A percentile compares a stretch with the other conserved stretches of the same genome.
Conservation (phyloP, 1,140 invertebrate species). For the Heliconius nattereri region DNA sequence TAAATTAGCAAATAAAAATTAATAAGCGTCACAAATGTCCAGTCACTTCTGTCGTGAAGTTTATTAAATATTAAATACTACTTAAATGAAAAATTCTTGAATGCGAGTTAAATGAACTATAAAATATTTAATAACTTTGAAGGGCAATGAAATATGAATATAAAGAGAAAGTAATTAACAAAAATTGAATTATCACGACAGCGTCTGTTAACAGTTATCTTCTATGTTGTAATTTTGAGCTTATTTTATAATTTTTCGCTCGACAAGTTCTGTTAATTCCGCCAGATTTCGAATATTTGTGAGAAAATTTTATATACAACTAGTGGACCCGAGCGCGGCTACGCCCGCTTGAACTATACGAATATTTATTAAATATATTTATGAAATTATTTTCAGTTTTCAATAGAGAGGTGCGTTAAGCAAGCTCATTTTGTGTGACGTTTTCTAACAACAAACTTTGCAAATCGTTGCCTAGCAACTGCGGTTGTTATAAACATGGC, state of each 20-base stretch:
- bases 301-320: background rate
- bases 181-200: background rate
- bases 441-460: too few species aligned
- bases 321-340: too few species aligned
- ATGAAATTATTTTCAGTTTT: too few species aligned
- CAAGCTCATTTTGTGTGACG: too few species aligned
- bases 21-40: background rate
- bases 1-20: conserved; percentile 2
- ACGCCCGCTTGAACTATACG: too few species aligned
- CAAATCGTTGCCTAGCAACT: too few species aligned
- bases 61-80: background rate
- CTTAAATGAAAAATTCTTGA: background rate
- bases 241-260: background rate
- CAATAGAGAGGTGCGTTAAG: too few species aligned
- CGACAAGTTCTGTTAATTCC: background rate
- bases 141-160: background rate
- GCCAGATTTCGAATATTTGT: background rate
- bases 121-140: conserved; percentile 3
- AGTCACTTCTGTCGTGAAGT: background rate
- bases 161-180: conserved; percentile 11
- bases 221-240: background rate
- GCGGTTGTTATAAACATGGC: too few species aligned
- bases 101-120: conserved; percentile 11
- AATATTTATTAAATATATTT: too few species aligned
- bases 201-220: background rate